These are phyloP conservation scores for Sinocyclocheilus anshuiensis DNA, from an alignment of 2,113 vertebrate species.

Conservation along the genomic window DNA sequence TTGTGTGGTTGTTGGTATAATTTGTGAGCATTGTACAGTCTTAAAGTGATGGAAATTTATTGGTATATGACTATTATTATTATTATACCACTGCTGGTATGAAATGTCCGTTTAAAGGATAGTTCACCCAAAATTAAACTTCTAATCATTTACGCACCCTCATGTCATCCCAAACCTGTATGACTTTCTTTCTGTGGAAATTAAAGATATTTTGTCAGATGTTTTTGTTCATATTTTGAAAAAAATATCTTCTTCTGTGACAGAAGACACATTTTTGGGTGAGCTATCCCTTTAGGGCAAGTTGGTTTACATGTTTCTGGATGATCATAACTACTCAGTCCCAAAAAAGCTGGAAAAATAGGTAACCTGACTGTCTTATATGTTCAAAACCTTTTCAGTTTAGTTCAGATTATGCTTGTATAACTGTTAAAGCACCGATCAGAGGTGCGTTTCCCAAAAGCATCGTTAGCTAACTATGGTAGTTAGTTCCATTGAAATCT, in stretches of 20 bases:
- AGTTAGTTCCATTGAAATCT: no score
- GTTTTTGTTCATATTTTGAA: no score
- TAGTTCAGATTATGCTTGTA: background rate
- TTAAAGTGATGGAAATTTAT: background rate
- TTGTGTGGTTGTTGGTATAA: background rate
- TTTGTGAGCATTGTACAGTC: background rate
- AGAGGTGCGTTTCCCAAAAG: no score
- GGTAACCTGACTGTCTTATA: background rate
- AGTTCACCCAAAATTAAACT: background rate
- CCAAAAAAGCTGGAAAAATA: background rate
- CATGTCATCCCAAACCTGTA: background rate
- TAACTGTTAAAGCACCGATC: background rate
- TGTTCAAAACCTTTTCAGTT: background rate
- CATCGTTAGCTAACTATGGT: no score
- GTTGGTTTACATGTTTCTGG: background rate
- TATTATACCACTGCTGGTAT: no score
- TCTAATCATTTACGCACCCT: background rate
- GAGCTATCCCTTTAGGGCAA: background rate
- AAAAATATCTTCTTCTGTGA: no score
- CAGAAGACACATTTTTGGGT: background rate
- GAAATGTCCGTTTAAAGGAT: no score
- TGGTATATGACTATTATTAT: background rate
- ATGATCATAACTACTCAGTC: background rate
- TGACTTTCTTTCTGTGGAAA: background rate
- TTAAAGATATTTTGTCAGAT: background rate